Base-by-base conservation (phyloP, 2,113 vertebrate genomes). In the Zosterops borbonicus region DNA sequence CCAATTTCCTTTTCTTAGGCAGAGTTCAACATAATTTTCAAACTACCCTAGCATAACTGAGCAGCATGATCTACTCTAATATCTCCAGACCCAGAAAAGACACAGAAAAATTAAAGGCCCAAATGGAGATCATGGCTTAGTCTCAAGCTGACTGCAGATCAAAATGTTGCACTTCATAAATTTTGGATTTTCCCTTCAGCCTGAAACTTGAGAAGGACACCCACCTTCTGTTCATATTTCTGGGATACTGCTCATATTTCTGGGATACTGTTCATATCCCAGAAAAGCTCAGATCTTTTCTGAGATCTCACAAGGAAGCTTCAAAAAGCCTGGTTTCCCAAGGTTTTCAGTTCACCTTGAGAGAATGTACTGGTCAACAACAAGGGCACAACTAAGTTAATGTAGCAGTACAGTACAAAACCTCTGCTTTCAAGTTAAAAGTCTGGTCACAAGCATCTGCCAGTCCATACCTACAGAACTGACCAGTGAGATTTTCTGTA, bases 231-330 rank as follows among this genome's bases (percentile, higher is more conserved):
- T 39, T 39, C 39, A 39, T 39, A 39, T 39, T 12, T 39, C 39
- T 39, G 83, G 21, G 83, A 83, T 55, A 93, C 42, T 70, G 55
- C 65, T 80, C 25, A 6, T 29, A 88, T 77, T 39, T 39, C 39
- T 39, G 83, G 21, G 83, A 86, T 55, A 93, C 42, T 70, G 55
- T 73, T 80, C 25, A 6, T 29, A 88, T 77, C 68, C 46, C 59
- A 96, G 90, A 84, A 96, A 95, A 92, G 88, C 86, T 86, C 14
- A 74, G 90, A 92, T 31, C 59, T 83, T 90, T 79, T 50, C n/a
- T 73, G 83, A 8, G 67, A 65, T 92, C 41, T 59, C 50, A 69
- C 31, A 18, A 65, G 41, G 78, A 93, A 88, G 39, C n/a, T 90
- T 31, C 27, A 64, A 35, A 75, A 91, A 67, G 37, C 1, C 35